A percentile compares a stretch with the other conserved stretches of the same genome.
These are phyloP conservation scores for Channa argus DNA, from an alignment of 2,113 vertebrate genomes.

Conservation along the genomic window DNA sequence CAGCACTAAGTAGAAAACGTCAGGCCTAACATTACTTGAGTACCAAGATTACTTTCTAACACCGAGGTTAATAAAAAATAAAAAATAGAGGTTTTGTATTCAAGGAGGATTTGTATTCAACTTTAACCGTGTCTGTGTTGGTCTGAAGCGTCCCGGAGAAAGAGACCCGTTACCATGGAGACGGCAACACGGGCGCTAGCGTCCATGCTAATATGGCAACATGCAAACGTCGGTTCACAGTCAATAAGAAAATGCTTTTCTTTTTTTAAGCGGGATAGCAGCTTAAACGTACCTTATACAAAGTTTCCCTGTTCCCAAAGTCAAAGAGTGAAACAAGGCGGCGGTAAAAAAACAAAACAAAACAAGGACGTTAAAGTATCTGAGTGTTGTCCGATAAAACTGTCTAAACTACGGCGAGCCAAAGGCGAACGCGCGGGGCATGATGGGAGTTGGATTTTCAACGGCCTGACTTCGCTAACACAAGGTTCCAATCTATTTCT, in stretches of 20 bases:
- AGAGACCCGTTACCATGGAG: constrained; percentile 68
- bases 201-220: constrained; percentile 18
- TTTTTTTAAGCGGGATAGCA: accelerated
- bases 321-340: background rate
- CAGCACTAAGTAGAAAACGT: no score
- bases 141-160: no score
- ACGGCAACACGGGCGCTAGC: constrained; percentile 64
- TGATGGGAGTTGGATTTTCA: constrained; percentile 62
- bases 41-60: no score
- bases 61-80: no score
- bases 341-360: background rate
- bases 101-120: background rate
- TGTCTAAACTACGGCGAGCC: background rate
- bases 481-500: no score
- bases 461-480: no score
- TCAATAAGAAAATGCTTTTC: background rate
- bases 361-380: background rate
- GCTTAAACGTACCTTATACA: constrained; percentile 8
- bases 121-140: background rate
- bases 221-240: background rate
- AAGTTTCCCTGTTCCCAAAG: background rate
- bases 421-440: background rate
- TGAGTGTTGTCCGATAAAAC: no score
- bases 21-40: no score
- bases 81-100: no score